Base-by-base conservation (phyloP, 2,113 vertebrate genomes). In the Echinops telfairi region DNA sequence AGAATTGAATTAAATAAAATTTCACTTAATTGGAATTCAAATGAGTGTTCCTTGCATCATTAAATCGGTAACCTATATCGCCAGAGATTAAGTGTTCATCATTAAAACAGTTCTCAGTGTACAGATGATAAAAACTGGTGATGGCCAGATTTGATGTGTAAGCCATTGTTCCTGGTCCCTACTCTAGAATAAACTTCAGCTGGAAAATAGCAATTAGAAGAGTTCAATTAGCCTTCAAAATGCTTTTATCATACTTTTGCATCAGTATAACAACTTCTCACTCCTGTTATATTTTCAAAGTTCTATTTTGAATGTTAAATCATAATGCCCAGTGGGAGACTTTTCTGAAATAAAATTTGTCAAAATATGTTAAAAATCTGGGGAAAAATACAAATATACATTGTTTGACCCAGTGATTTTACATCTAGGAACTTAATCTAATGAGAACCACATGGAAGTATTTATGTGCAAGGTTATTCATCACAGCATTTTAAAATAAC, bases 11-110 rank as follows among this genome's bases (percentile, higher is more conserved):
- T 19, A 91, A 87, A 43, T 82, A 70, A 76, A 19, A 47, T 88
- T 93, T 90, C 53, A 23, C 62, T 91, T 90, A 78, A 85, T 85
- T 90, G n/a, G 73, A 73, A 16, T 93, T 92, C 43, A 76, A 58
- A 33, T 90, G 94, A 76, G 77, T 60, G 27, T 86, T 91, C 1
- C 14, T 38, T 64, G 62, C 23, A 73, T 73, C 17, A 78, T 57
- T 40, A 89, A 89, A 92, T 66, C 0, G 7, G 29, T 38, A 92
- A 33, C n/a, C 68, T n/a, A 19, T 33, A 71, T 33, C 5, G 33
- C n/a, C n/a, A 70, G 7, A 33, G 31, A 71, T 71, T 71, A 82
- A 93, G 53, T 85, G 31, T 38, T 93, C 36, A 76, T 82, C 53
- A 62, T 10, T 83, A n/a, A 53, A 91, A 86, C 8, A 79, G n/a